A percentile compares a stretch with the other conserved stretches of the same genome.
Evolutionary conservation across 2,797 vertebrate genomes (phyloP).

Genomic region (Varecia variegata): DNA sequence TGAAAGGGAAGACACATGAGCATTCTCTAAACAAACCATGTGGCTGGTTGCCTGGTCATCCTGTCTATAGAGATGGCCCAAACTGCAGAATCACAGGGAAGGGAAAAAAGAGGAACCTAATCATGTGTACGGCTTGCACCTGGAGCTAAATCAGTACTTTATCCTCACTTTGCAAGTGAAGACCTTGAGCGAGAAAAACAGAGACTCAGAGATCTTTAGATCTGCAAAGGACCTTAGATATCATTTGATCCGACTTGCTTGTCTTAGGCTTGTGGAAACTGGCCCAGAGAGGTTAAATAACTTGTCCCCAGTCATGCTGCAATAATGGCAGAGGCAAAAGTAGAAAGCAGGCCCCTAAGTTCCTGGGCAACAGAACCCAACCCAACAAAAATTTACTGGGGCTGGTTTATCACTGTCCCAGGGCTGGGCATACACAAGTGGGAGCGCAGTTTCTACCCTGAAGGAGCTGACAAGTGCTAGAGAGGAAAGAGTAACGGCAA

Average conservation of each 20-base stretch:
- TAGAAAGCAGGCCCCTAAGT: background rate
- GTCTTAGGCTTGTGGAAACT: background rate
- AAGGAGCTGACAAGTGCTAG: background rate
- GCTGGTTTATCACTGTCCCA: background rate
- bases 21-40: background rate
- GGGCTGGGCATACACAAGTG: too few species aligned
- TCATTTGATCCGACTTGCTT: background rate
- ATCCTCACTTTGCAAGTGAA: background rate
- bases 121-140: background rate
- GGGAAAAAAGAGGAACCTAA: background rate
- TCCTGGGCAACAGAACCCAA: background rate
- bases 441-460: background rate
- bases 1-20: background rate
- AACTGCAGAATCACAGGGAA: background rate
- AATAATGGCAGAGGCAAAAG: background rate
- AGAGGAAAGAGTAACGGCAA: background rate
- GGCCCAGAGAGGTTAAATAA: background rate
- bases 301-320: background rate
- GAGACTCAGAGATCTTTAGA: background rate
- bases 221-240: background rate
- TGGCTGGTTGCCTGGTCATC: background rate
- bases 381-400: background rate
- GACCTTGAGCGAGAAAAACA: background rate
- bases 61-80: background rate
- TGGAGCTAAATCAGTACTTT: background rate